Evolutionary conservation across 2,797 vertebrate species (phyloP), one percentile per base, ranked within the genome.

Genomic region (Rhabdomys pumilio): DNA sequence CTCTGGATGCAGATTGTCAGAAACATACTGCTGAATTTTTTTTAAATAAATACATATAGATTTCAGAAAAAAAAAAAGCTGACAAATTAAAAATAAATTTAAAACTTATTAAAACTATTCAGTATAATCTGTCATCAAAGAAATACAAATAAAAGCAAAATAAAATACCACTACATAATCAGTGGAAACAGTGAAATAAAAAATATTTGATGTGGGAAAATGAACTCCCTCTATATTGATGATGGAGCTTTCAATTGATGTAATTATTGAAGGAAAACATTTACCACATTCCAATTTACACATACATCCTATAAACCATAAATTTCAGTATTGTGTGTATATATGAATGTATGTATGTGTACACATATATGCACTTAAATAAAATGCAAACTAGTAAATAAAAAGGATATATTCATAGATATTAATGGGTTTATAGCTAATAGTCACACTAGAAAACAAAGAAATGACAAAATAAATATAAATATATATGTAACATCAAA

Each of bases 111-210:
- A 83, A 83, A 76, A 19, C 9, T 55, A 8, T 50, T 86, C 29
- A 34, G 24, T 34, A 75, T 38, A 24, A 44, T 63, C 59, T 82
- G n/a, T n/a, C 44, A 86, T 41, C 29, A 93, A 76, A 79, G 41
- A 87, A 93, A 87, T 93, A 17, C 9, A 69, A 79, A 75, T 41
- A 44, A 85, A 65, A 76, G 15, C 31, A 75, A 92, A 76, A 93
- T 55, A 15, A 8, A 10, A 50, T 19, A 59, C 13, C 3, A 77
- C 10, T n/a, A 53, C 41, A 59, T 4, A 41, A 17, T 65, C 44
- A 84, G 11, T 9, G 6, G 12, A 92, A 65, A 85, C 4, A 13
- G 3, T 73, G n/a, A 26, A 61, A 34, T 65, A 12, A 44, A 44
- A 82, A 69, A 10, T 44, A 12, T 22, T 72, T 6, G 38, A 59